A percentile compares a stretch with the other conserved stretches of the same genome.
These are phyloP conservation scores for Panthera leo DNA, from an alignment of 2,113 vertebrate genomes.

Conservation along the genomic window DNA sequence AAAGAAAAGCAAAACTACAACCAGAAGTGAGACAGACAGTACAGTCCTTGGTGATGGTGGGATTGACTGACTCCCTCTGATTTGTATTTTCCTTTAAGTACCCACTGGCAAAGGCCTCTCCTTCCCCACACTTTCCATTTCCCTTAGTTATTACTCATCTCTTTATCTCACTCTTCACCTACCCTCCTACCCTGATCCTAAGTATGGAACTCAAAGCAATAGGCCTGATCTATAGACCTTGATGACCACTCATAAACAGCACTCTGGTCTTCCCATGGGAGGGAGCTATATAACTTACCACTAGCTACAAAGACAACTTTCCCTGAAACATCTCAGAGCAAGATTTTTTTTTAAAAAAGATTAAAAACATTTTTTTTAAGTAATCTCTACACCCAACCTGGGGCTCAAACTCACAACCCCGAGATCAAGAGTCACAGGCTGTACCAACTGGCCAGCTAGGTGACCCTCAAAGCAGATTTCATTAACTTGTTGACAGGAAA, in stretches of 20 bases:
- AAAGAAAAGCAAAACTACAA: constrained; percentile 23
- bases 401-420: background rate
- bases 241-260: background rate
- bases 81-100: background rate
- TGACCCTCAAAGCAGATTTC: background rate
- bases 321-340: background rate
- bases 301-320: background rate
- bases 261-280: background rate
- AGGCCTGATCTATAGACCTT: background rate
- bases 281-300: background rate
- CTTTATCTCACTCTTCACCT: background rate
- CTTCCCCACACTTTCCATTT: background rate
- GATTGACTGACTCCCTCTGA: background rate
- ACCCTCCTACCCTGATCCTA: background rate
- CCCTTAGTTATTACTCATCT: background rate
- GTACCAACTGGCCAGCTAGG: background rate
- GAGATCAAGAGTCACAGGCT: background rate
- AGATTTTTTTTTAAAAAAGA: background rate
- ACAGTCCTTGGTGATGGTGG: background rate
- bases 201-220: background rate
- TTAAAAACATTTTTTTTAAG: background rate
- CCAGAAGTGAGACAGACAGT: background rate
- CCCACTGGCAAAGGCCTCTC: background rate
- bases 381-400: background rate
- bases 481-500: constrained; percentile 21